Percentiles rank a stretch among this genome's conserved stretches.
phyloP scores from a whole-genome alignment of 2,113 vertebrate genomes.

The Tetrao urogallus region DNA sequence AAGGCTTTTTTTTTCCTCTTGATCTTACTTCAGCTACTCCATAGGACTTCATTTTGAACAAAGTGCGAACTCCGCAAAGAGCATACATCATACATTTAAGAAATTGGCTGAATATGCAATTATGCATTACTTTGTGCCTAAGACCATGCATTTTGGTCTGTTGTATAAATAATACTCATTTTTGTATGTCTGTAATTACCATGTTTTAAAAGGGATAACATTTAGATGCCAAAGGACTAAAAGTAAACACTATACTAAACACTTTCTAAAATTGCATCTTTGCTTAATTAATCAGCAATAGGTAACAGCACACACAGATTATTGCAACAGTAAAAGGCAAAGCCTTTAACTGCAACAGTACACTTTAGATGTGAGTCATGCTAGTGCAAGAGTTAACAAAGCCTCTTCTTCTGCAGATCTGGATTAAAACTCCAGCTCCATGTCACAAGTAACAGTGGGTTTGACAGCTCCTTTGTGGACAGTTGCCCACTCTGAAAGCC shows the following conservation, averaged over 20 bases:
- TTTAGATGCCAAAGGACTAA: conserved; percentile 1
- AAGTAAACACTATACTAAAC: not conserved
- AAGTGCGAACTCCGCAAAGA: not conserved
- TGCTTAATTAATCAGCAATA: not conserved
- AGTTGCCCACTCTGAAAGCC: not conserved
- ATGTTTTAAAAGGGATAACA: not conserved
- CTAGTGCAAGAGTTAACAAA: not conserved
- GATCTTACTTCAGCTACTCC: not conserved
- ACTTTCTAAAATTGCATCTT: conserved; percentile 11
- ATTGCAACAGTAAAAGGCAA: not conserved
- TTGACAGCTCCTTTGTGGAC: not conserved
- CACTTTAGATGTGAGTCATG: not conserved
- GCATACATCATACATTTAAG: not conserved
- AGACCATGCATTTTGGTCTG: not conserved
- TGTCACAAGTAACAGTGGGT: not conserved
- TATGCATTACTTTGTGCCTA: not conserved
- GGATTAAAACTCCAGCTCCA: not conserved
- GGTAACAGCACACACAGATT: not conserved
- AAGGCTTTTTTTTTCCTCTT: not conserved
- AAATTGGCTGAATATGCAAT: not conserved
- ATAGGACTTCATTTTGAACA: not conserved
- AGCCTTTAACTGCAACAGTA: not conserved
- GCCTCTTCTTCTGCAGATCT: not conserved
- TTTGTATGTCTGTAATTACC: not conserved
- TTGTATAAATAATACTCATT: conserved; percentile 28